These are phyloP conservation scores for Zele albiditarsus DNA, from an alignment of 2,888 invertebrate genomes.

Conservation along the genomic window DNA sequence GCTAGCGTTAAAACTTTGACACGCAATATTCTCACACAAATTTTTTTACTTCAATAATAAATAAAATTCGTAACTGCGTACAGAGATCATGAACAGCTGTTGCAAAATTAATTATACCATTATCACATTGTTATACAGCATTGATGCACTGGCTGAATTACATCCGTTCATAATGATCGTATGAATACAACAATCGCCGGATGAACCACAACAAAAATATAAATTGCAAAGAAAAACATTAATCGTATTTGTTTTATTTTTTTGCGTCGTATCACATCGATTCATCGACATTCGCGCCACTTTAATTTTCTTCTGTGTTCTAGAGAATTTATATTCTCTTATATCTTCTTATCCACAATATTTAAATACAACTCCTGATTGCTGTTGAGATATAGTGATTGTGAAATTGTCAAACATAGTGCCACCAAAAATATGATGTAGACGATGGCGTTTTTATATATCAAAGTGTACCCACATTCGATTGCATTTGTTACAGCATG, in stretches of 20 bases:
- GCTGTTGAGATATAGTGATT: background rate
- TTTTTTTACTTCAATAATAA: too few relatives aligned
- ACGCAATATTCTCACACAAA: too few relatives aligned
- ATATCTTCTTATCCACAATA: too few relatives aligned
- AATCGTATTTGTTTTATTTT: background rate
- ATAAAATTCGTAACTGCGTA: too few relatives aligned
- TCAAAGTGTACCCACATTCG: slow-evolving; percentile 4
- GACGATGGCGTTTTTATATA: slow-evolving; percentile 4
- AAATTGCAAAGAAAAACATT: background rate
- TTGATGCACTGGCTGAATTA: slow-evolving; percentile 16
- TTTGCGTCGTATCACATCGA: background rate
- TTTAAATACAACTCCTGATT: too few relatives aligned
- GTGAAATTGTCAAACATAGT: slow-evolving; percentile 5
- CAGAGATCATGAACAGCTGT: background rate
- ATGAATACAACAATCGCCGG: slow-evolving; percentile 28
- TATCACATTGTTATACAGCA: slow-evolving; percentile 31
- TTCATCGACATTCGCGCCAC: too few relatives aligned
- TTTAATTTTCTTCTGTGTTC: too few relatives aligned
- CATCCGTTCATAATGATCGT: slow-evolving; percentile 13
- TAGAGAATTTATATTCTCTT: too few relatives aligned
- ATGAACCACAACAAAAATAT: slow-evolving; percentile 17
- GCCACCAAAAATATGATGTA: background rate
- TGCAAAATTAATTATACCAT: slow-evolving; percentile 20
- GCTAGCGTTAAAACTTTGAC: too few relatives aligned
- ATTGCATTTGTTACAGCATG: slow-evolving; percentile 19